These are phyloP conservation scores for Empidonax alnorum DNA, from an alignment of 2,113 vertebrate genomes.

Conservation along the genomic window DNA sequence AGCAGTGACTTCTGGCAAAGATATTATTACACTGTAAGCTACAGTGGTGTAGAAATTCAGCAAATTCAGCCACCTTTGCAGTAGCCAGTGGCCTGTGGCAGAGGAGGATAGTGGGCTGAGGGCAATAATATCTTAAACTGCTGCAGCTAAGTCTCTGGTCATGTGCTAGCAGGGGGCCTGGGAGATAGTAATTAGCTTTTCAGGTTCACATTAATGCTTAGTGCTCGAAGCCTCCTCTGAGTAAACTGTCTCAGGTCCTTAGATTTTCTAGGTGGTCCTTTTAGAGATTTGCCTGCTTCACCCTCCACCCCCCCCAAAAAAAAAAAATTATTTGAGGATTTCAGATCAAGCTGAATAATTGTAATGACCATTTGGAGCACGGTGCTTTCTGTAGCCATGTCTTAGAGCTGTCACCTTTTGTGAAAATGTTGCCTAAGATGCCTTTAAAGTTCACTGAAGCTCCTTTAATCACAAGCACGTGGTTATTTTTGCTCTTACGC, in stretches of 20 bases:
- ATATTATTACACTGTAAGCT: background rate
- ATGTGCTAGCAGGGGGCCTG: background rate
- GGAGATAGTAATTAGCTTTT: background rate
- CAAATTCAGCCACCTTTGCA: background rate
- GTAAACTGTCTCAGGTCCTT: background rate
- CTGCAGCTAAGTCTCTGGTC: background rate
- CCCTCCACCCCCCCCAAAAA: background rate
- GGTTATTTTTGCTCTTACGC: background rate
- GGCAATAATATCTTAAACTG: background rate
- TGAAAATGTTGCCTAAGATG: background rate
- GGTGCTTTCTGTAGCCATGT: background rate
- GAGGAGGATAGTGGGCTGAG: background rate
- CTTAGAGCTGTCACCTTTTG: background rate
- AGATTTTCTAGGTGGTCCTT: background rate
- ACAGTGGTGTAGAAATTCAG: background rate
- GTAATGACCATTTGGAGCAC: background rate
- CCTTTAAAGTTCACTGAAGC: background rate
- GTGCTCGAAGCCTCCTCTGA: background rate
- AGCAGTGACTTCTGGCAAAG: background rate
- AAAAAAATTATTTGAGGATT: background rate
- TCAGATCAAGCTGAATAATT: background rate
- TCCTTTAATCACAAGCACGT: background rate
- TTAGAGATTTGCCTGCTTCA: background rate
- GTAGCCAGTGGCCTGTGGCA: background rate
- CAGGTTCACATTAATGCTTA: background rate